Conservation (phyloP, 2,888 invertebrate genomes). For the Pheosia gnoma region DNA sequence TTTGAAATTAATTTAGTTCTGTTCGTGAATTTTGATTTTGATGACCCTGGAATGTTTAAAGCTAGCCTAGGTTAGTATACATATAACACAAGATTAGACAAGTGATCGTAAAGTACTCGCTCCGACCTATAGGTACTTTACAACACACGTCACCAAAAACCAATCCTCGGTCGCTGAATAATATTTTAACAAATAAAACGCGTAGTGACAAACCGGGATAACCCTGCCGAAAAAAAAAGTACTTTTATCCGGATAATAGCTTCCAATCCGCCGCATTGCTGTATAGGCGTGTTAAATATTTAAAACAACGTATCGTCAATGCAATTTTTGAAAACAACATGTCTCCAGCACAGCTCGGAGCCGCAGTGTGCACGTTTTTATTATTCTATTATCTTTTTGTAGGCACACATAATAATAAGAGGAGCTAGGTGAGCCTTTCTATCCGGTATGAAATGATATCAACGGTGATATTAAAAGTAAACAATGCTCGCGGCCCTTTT, state of each 20-base stretch:
- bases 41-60: too few species aligned
- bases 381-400: conserved; percentile 54
- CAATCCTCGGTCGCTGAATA: too few species aligned
- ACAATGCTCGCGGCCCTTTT: conserved; percentile 47
- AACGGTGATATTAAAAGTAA: conserved; percentile 55
- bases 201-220: conserved; percentile 4
- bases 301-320: conserved; percentile 48
- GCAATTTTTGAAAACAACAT: conserved; percentile 54
- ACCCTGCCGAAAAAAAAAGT: conserved; percentile 16
- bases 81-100: too few species aligned
- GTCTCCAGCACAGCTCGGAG: conserved; percentile 15
- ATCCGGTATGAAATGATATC: conserved; percentile 29
- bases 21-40: too few species aligned
- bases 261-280: conserved; percentile 19
- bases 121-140: too few species aligned
- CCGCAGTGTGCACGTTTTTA: conserved; percentile 40
- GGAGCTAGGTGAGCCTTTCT: conserved; percentile 38
- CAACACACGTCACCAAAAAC: too few species aligned
- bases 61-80: too few species aligned
- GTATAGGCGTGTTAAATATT: conserved; percentile 40
- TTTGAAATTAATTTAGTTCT: too few species aligned
- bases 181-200: background rate
- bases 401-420: conserved; percentile 39
- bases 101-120: too few species aligned
- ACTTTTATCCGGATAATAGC: conserved; percentile 25